These are phyloP conservation scores for Mythimna albipuncta DNA, from an alignment of 2,888 invertebrate species.

Conservation along the genomic window DNA sequence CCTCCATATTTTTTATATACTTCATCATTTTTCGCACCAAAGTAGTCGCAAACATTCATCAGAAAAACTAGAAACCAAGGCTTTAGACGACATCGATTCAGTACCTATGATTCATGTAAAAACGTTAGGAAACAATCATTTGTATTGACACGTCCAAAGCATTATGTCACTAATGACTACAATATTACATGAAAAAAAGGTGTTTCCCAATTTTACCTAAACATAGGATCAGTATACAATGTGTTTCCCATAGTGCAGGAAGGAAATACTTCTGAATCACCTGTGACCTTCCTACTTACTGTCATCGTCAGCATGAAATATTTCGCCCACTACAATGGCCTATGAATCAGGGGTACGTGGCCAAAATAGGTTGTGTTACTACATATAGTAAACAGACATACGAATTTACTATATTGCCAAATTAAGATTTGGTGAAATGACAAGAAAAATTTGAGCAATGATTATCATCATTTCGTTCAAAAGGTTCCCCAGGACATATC, in stretches of 20 bases:
- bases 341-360: slow-evolving; percentile 60
- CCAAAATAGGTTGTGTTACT: slow-evolving; percentile 54
- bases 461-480: background rate
- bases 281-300: slow-evolving; percentile 29
- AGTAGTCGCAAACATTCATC: background rate
- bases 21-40: background rate
- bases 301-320: slow-evolving; percentile 31
- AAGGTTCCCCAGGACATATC: no score
- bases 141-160: slow-evolving; percentile 3
- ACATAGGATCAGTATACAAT: slow-evolving; percentile 4
- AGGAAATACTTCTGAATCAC: slow-evolving; percentile 45
- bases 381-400: slow-evolving; percentile 32
- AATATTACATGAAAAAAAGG: background rate
- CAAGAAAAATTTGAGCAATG: background rate
- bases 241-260: slow-evolving; percentile 58
- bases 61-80: no score
- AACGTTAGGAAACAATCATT: background rate
- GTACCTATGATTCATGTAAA: slow-evolving; percentile 18
- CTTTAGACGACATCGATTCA: no score
- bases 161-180: slow-evolving; percentile 25
- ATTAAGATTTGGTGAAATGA: slow-evolving; percentile 31
- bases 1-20: no score
- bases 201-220: slow-evolving; percentile 32
- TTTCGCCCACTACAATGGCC: slow-evolving; percentile 41
- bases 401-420: slow-evolving; percentile 19